Evolutionary conservation across 2,888 invertebrate genomes (phyloP), one percentile per base, ranked within the genome.

Genomic region (Ditula angustiorana): DNA sequence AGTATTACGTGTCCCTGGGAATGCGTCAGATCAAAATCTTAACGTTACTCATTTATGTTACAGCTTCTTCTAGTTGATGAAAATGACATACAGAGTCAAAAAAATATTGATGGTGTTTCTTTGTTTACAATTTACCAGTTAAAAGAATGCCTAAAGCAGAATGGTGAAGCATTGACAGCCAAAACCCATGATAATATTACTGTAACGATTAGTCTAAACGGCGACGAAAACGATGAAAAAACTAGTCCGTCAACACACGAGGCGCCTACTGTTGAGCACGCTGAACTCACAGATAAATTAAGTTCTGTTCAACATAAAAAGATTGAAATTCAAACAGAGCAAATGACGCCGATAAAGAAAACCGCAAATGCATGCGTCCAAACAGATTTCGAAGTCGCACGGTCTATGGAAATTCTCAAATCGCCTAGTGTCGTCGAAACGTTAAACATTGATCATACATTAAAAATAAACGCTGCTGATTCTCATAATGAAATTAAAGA

Each of bases 61-160:
- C 67, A 88, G 88, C 68, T 87, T 28, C 72, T 87, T 19, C 61
- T 88, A 33, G 77, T 81, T 11, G 79, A 84, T 65, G 74, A 83
- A 61, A 68, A 67, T 13, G 73, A 78, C 50, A 66, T 83, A 33
- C 64, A 77, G 30, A 68, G 60, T 41, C 72, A 71, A 37, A 77
- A 76, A 69, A 66, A 70, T 33, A 66, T 67, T 2, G 66, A 69
- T 24, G 61, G 67, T 10, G 67, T 80, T 23, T 70, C 72, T 7
- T 74, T 79, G 30, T 81, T 83, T 65, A 77, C 75, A 21, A 67
- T 82, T 3, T 64, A 69, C 30, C 77, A 85, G 47, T 37, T 83
- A 23, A 82, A 85, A 73, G 67, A 69, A 41, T 74, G 68, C 59
- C 47, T 75, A 46, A 26, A 64, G 3, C 10, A 19, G 56, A 41